These are phyloP conservation scores for Acrocephalus arundinaceus DNA, from an alignment of 2,113 vertebrate genomes.

Conservation along the genomic window DNA sequence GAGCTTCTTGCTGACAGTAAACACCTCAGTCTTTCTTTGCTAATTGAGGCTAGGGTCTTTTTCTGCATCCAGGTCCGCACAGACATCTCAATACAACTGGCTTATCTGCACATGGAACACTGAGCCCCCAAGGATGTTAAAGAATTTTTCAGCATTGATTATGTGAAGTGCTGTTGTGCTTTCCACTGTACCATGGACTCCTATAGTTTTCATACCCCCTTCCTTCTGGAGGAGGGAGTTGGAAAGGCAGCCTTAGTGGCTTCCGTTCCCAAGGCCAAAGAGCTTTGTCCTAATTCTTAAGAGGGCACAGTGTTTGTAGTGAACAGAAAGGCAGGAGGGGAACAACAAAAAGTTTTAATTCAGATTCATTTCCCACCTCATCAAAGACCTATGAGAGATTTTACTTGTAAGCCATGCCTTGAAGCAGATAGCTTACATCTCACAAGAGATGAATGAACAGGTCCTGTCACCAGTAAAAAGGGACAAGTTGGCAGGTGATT, in stretches of 20 bases:
- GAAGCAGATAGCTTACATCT: neutral
- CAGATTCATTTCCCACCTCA: neutral
- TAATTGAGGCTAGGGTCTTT: neutral
- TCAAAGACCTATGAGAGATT: neutral
- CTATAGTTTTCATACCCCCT: fast-evolving
- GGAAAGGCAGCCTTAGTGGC: neutral
- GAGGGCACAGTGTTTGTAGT: neutral
- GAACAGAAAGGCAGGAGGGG: neutral
- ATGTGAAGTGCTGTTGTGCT: neutral
- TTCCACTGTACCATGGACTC: neutral
- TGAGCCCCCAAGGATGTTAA: neutral
- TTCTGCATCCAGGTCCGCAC: neutral
- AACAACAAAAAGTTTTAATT: neutral
- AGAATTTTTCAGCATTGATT: neutral
- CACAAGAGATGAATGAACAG: neutral
- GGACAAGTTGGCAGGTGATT: neutral
- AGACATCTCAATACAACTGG: neutral
- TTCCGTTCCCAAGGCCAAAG: neutral
- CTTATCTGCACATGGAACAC: neutral
- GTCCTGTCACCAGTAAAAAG: neutral
- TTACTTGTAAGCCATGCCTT: neutral
- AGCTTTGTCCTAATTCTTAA: neutral
- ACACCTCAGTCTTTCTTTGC: neutral
- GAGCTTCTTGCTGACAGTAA: neutral
- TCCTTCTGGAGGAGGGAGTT: neutral